Percentiles rank a stretch among this genome's conserved stretches.
phyloP scores from a whole-genome alignment of 2,888 invertebrate genomes.

The Hirudinaria manillensis region DNA sequence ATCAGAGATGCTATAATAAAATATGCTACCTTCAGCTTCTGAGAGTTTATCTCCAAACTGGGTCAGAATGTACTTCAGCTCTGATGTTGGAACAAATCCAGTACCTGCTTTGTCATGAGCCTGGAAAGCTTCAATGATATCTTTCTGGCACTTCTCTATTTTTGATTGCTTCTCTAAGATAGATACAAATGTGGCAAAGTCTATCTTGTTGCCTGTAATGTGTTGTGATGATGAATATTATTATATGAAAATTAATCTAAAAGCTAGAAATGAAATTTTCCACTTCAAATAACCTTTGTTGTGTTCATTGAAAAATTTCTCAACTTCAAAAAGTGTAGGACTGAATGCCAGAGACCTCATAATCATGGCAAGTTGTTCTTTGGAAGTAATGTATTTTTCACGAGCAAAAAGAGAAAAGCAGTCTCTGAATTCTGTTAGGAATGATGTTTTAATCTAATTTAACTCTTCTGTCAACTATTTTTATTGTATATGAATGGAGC shows the following conservation, averaged over 20 bases:
- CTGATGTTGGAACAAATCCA: conserved; percentile 67
- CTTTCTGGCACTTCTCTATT: conserved; percentile 74
- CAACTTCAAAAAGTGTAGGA: conserved; percentile 83
- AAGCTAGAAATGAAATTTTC: too few species aligned
- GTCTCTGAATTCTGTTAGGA: conserved; percentile 77
- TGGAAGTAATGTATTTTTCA: conserved; percentile 72
- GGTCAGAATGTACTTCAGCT: conserved; percentile 76
- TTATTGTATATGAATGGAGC: neutral
- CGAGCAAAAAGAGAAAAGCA: conserved; percentile 86
- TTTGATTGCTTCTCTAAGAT: conserved; percentile 81
- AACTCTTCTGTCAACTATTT: neutral
- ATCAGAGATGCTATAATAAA: too few species aligned
- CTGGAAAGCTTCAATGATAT: conserved; percentile 79
- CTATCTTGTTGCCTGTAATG: conserved; percentile 45
- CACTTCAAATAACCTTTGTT: conserved; percentile 35
- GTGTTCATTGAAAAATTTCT: conserved; percentile 66
- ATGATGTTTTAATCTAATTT: conserved; percentile 11
- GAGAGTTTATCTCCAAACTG: conserved; percentile 83
- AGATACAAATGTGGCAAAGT: conserved; percentile 86
- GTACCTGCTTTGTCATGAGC: conserved; percentile 64
- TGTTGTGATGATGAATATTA: neutral
- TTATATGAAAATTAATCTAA: too few species aligned
- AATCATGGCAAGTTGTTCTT: conserved; percentile 84
- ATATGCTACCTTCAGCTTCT: conserved; percentile 36
- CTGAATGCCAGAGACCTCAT: conserved; percentile 90